Base-by-base conservation (phyloP, 2,888 invertebrate genomes). In the Lamellibrachia columna region DNA sequence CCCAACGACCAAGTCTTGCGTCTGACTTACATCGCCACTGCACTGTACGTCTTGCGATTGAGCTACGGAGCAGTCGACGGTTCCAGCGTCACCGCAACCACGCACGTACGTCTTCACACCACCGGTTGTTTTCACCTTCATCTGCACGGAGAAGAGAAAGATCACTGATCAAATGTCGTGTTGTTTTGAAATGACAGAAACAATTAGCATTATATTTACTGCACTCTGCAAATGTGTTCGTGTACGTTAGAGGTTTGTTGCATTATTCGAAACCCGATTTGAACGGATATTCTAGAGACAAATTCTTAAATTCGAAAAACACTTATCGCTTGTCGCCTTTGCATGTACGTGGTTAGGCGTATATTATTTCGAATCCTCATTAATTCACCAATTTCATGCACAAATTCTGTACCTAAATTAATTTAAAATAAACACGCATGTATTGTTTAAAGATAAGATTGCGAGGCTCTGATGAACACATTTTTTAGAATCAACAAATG, bases 21-120 rank as follows among this genome's bases (percentile, higher is more conserved):
- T 22, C 4, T 60, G 15, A 60, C 60, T 60, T 60, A 60, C 60
- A 11, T 60, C 11, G 60, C 60, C 60, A 22, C 60, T 60, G 15
- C 60, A 60, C 11, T 60, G 60, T 11, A 60, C 60, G 15, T 60
- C 60, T 60, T 60, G 1, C 60, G 60, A 22, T 60, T 60, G 60
- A 11, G 60, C 60, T 15, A 52, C 53, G 11, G 52, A 52, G 55
- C 91, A 91, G 55, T 91, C 91, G n/a, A 91, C 55, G 0, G 28
- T 11, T 9, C 53, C 52, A 28, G 53, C 55, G 4, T 53, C 52
- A 8, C 28, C 52, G 53, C 91, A 91, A 52, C 91, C 91, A 15
- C 91, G 52, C 2, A 22, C 52, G 55, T 91, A 91, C 9, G 91
- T 91, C 52, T 53, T 91, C 22, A 91, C 91, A 7, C 91, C 91